phyloP scores from a whole-genome alignment of 2,113 vertebrate species.

The Lycaon pictus region DNA sequence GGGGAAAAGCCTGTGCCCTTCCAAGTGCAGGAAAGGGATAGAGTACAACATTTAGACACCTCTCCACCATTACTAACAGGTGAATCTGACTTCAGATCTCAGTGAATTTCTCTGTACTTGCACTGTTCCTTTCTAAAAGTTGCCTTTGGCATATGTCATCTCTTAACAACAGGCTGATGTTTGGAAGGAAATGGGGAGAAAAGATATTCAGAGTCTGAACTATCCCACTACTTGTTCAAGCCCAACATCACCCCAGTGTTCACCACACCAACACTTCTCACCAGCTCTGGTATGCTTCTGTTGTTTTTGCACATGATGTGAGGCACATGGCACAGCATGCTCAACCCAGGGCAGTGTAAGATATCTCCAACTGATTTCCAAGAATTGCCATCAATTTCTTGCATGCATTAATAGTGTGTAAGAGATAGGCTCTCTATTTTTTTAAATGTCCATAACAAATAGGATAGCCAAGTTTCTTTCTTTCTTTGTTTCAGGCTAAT shows the following conservation, averaged over 20 bases:
- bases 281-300: neutral
- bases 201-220: neutral
- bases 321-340: neutral
- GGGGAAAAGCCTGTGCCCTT: neutral
- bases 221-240: neutral
- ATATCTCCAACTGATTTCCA: neutral
- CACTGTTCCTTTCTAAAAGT: neutral
- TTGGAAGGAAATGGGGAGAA: no score
- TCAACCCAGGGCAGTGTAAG: neutral
- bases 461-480: neutral
- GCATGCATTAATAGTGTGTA: neutral
- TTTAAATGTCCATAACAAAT: constrained; percentile 46
- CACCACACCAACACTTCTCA: neutral
- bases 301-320: neutral
- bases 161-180: neutral
- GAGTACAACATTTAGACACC: neutral
- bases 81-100: neutral
- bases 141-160: neutral
- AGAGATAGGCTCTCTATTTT: neutral
- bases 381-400: neutral
- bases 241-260: neutral
- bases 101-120: neutral
- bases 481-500: neutral
- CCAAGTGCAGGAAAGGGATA: neutral
- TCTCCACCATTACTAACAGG: neutral